These are phyloP conservation scores for Muscidifurax raptorellus DNA, from an alignment of 1,140 invertebrate genomes.

Conservation along the genomic window DNA sequence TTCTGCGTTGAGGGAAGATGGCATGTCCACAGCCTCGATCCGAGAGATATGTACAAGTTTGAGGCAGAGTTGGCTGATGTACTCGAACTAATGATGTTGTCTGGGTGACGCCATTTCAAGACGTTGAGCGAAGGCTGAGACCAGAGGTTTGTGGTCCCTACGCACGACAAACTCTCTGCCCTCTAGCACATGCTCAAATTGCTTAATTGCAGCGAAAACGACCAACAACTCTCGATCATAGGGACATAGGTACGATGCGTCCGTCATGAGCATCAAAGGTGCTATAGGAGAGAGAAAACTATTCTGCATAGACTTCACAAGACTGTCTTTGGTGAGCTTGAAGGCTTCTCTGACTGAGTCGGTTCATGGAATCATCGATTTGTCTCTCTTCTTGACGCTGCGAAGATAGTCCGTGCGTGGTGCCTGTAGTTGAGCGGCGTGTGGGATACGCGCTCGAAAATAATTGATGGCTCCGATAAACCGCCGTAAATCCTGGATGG, in stretches of 20 bases:
- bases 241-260: background rate
- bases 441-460: background rate
- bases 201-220: too few relatives aligned
- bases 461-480: slow-evolving; percentile 6
- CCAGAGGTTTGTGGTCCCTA: too few relatives aligned
- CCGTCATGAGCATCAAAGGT: background rate
- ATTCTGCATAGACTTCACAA: background rate
- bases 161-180: too few relatives aligned
- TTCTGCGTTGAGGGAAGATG: too few relatives aligned
- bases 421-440: background rate
- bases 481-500: background rate
- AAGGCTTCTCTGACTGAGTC: background rate
- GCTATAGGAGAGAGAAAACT: background rate
- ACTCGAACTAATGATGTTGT: too few relatives aligned
- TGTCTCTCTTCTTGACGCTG: background rate
- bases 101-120: too few relatives aligned
- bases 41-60: too few relatives aligned
- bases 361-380: background rate
- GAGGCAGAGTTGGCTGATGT: too few relatives aligned
- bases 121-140: too few relatives aligned
- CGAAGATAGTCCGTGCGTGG: background rate
- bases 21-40: too few relatives aligned
- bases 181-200: too few relatives aligned
- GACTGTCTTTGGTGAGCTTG: background rate
- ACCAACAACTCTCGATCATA: too few relatives aligned